Conservation (phyloP, 1,140 invertebrate genomes). For the Cydia pomonella region DNA sequence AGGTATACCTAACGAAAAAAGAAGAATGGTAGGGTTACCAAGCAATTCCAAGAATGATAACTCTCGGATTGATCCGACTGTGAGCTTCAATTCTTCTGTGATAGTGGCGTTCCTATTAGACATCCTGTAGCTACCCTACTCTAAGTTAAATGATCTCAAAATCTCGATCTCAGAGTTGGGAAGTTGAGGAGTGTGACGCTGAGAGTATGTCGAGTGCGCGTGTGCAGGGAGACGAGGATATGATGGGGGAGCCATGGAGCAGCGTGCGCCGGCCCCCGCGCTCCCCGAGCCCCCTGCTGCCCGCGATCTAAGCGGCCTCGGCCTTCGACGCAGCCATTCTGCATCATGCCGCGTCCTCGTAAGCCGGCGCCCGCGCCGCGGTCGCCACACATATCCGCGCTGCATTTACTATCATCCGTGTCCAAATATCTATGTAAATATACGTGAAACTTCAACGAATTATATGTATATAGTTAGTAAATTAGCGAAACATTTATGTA, state of each 20-base stretch:
- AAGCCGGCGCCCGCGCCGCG: background rate
- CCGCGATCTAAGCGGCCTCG: conserved; percentile 53
- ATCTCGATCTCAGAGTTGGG: conserved; percentile 78
- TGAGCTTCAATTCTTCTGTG: conserved; percentile 39
- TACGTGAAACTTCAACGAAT: conserved; percentile 35
- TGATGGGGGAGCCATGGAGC: conserved; percentile 73
- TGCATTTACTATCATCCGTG: conserved; percentile 43
- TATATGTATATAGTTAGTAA: conserved; percentile 35
- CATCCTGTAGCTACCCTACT: conserved; percentile 47
- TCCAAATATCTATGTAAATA: conserved; percentile 39
- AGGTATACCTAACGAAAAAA: background rate
- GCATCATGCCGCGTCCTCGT: background rate
- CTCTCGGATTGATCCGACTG: conserved; percentile 38
- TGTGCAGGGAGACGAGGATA: conserved; percentile 80
- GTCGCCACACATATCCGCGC: conserved; percentile 49
- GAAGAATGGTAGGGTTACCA: background rate
- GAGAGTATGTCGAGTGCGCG: conserved; percentile 79
- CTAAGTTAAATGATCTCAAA: conserved; percentile 66
- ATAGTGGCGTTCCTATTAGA: conserved; percentile 41
- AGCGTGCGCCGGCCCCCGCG: conserved; percentile 62
- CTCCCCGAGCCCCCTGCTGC: conserved; percentile 71
- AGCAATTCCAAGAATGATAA: background rate
- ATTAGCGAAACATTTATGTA: conserved; percentile 5
- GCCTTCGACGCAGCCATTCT: background rate
- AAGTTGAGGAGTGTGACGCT: conserved; percentile 77